Evolutionary conservation across 1,140 invertebrate genomes (phyloP).

Genomic region (Eubasilissa regina): DNA sequence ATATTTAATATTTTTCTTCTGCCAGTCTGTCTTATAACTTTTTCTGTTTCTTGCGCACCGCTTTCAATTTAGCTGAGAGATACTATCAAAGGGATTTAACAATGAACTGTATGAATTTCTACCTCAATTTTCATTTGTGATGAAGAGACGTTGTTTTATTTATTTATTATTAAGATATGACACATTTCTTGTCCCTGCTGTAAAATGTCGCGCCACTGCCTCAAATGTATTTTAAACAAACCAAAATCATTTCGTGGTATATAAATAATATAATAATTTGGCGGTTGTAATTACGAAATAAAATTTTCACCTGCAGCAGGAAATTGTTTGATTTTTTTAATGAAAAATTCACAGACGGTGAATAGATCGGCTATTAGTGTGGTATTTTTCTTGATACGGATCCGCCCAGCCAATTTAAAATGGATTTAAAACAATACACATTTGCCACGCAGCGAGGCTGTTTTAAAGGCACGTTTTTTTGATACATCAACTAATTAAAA

Average conservation of each 20-base stretch:
- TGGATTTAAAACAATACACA: conserved; percentile 50
- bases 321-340: conserved; percentile 49
- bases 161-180: too few species aligned
- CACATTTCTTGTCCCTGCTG: too few species aligned
- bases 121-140: too few species aligned
- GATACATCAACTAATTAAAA: too few species aligned
- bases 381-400: conserved; percentile 25
- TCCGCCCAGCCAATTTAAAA: conserved; percentile 57
- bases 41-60: too few species aligned
- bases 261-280: conserved; percentile 23
- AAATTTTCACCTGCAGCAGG: conserved; percentile 55
- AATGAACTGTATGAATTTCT: too few species aligned
- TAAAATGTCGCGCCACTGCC: not conserved
- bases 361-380: conserved; percentile 42
- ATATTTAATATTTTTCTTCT: too few species aligned
- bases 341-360: conserved; percentile 31
- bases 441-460: conserved; percentile 12
- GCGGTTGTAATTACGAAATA: not conserved
- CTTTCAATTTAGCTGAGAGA: too few species aligned
- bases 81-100: too few species aligned
- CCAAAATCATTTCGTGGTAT: conserved; percentile 17
- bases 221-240: conserved; percentile 33
- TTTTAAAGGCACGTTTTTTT: not conserved
- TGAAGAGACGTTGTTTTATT: too few species aligned
- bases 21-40: too few species aligned